Base-by-base conservation (phyloP, 2,888 invertebrate species). In the Stenodema calcarata region DNA sequence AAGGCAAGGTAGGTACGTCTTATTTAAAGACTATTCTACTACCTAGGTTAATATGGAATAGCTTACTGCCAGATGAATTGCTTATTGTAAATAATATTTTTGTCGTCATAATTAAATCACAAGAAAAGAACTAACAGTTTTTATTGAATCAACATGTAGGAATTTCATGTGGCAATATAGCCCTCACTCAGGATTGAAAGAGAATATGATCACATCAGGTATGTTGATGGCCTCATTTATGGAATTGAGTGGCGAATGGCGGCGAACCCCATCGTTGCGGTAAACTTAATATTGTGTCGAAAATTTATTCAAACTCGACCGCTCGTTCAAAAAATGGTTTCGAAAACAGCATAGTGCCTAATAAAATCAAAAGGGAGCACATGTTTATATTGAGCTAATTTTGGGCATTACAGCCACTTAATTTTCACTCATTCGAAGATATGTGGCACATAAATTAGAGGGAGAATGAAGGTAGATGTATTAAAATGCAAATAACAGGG, bases 401-500 rank as follows among this genome's bases (percentile, higher is more conserved):
- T 86, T 62, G 76, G 82, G 78, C 69, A 86, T 86, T 87, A 82
- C 80, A 76, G 62, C 87, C 86, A 86, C 87, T 87, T 87, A 87
- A 87, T 86, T 86, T 87, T 69, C 79, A 70, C 87, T 87, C 82
- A 87, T 86, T 87, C 82, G 73, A 83, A 87, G 83, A 79, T 83
- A 82, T 75, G 50, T 70, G 54, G 83, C 69, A 83, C 30, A 83
- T 69, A 83, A 87, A 87, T 82, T 86, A 86, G n/a, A 41, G 82
- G 84, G 42, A 28, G 84, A 87, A 80, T 44, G 79, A 87, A 84
- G 80, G 86, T 47, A 62, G 85, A 54, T 44, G 69, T 82, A 88
- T 88, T 87, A 88, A 88, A 88, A 88, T 88, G 88, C 85, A 87
- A 88, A 88, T 88, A 87, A 69, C 73, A 42, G 79, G 81, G 87